Base-by-base conservation (phyloP, 2,888 invertebrate species). In the Drosophila buzzatii region DNA sequence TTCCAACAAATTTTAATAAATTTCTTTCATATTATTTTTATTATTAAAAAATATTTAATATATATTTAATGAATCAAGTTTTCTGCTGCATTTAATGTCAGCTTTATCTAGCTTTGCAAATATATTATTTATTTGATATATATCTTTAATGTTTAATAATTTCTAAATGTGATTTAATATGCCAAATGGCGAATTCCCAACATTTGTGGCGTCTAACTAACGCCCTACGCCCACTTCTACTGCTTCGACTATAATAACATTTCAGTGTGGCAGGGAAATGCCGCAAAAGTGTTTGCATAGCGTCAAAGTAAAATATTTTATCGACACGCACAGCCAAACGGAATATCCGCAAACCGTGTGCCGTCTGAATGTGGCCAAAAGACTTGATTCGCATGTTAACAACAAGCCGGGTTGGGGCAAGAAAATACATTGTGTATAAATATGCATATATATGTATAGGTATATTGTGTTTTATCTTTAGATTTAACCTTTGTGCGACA, bases 401-500 rank as follows among this genome's bases (percentile, higher is more conserved):
- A 87, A 70, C 71, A 74, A 72, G 49, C 69, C 69, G 70, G 67
- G 67, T 63, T 63, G 47, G 49, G n/a, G 52, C 60, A 58, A 75
- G 61, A 60, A 70, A 78, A 66, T 42, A 65, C 56, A 57, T 58
- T 42, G 47, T 39, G 27, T 33, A 57, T 37, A 9, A 56, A 18
- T 58, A 53, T 31, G 2, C 52, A 18, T 57, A 23, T 37, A 16
- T 52, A 39, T 49, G 16, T 35, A 44, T 70, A 39, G 57, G n/a
- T 57, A 52, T 73, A 75, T 84, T 84, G 76, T 79, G 83, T 72
- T 88, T 88, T 86, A 86, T 86, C 86, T 88, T 88, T 82, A 77
- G 90, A 86, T 76, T 86, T 90, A 86, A 88, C 83, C 83, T 90
- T 90, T 86, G 86, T 90, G 90, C 86, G 90, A 90, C 89, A 86